Conservation (phyloP, 2,113 vertebrate species). For the Seriola quinqueradiata region DNA sequence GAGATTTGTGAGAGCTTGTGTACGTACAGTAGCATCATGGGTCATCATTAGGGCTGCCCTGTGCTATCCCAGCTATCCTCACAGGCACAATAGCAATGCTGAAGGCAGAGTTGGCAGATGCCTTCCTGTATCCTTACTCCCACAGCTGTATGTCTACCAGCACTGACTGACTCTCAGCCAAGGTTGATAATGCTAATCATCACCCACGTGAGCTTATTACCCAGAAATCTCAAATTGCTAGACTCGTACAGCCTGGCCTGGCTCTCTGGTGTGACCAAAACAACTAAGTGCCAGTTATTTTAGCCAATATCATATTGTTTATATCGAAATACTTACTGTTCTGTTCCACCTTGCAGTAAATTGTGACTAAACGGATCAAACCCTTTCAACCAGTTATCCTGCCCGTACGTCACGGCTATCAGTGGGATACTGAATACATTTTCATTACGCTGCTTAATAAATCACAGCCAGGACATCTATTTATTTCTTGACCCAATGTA, state of each 20-base stretch:
- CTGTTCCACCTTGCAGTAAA: not conserved
- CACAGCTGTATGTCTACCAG: constrained; percentile 41
- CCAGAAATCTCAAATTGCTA: constrained; percentile 42
- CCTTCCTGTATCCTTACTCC: constrained; percentile 30
- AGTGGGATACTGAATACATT: constrained; percentile 8
- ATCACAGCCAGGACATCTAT: not conserved
- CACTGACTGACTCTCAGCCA: constrained; percentile 38
- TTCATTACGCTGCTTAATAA: not conserved
- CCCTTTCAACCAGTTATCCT: not conserved
- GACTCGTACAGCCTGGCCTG: constrained; percentile 16
- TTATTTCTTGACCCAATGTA: constrained; percentile 3
- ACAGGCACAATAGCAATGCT: constrained; percentile 8
- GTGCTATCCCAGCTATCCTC: constrained; percentile 36
- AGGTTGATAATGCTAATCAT: constrained; percentile 59
- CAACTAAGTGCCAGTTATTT: constrained; percentile 14
- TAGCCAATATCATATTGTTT: not conserved
- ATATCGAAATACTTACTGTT: constrained; percentile 4
- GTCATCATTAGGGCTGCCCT: constrained; percentile 16
- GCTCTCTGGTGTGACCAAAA: not conserved
- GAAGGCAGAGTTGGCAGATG: constrained; percentile 50
- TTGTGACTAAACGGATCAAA: constrained; percentile 4
- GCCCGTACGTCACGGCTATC: not conserved
- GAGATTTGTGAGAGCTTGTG: constrained; percentile 6
- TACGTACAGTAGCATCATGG: constrained; percentile 15
- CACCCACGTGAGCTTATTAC: constrained; percentile 42